Evolutionary conservation across 2,888 invertebrate genomes (phyloP).

Genomic region (Pachycephus smyrnensis): DNA sequence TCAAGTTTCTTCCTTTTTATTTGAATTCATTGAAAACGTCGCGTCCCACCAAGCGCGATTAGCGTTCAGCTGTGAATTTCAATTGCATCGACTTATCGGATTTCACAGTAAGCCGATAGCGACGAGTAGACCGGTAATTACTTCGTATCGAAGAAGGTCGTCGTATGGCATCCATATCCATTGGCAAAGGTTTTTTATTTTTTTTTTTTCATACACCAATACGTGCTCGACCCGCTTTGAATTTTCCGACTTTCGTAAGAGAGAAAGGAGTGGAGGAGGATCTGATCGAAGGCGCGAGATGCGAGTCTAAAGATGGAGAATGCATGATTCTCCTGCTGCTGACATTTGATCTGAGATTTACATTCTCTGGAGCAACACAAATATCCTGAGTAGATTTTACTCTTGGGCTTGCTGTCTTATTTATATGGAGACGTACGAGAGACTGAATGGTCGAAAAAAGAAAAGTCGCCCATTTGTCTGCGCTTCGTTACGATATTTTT

Average conservation of each 20-base stretch:
- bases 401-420: neutral
- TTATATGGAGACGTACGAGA: neutral
- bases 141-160: neutral
- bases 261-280: neutral
- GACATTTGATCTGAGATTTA: slow-evolving; percentile 18
- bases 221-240: neutral
- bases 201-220: neutral
- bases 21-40: neutral
- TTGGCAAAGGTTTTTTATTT: neutral
- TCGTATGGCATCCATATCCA: neutral
- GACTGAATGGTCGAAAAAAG: neutral
- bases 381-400: neutral
- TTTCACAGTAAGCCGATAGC: neutral
- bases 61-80: neutral
- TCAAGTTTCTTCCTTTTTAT: neutral
- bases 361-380: slow-evolving; percentile 8
- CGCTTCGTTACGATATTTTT: neutral
- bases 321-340: slow-evolving; percentile 11
- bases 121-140: neutral
- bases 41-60: neutral
- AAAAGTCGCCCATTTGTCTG: neutral
- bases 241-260: neutral
- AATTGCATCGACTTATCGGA: neutral
- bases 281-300: neutral
- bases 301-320: slow-evolving; percentile 11